Conservation (phyloP, 2,113 vertebrate genomes). For the Corythaixoides concolor region DNA sequence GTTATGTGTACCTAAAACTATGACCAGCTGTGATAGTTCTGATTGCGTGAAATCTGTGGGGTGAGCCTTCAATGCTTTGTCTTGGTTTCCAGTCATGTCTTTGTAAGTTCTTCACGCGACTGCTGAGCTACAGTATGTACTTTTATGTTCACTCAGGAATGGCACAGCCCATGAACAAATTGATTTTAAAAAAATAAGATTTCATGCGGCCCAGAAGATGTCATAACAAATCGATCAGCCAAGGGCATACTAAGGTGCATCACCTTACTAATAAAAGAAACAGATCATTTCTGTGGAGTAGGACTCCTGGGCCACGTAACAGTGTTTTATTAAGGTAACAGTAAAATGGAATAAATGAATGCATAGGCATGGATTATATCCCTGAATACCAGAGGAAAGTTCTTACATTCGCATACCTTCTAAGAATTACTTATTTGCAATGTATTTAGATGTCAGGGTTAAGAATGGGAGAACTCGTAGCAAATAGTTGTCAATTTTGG, state of each 20-base stretch:
- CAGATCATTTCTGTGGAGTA: slow-evolving; percentile 10
- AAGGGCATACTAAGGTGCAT: slow-evolving; percentile 54
- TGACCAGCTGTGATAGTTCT: background rate
- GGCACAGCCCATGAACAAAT: background rate
- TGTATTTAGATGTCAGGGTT: background rate
- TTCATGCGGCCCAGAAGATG: slow-evolving; percentile 37
- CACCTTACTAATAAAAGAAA: background rate
- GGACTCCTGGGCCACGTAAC: slow-evolving; percentile 58
- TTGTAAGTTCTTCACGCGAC: background rate
- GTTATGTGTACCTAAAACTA: background rate
- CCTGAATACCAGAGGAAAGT: background rate
- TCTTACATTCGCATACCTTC: background rate
- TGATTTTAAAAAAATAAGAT: slow-evolving; percentile 32
- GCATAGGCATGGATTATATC: background rate
- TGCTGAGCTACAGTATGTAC: background rate
- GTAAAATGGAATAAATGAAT: slow-evolving; percentile 29
- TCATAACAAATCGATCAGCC: slow-evolving; percentile 41
- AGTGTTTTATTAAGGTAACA: slow-evolving; percentile 4
- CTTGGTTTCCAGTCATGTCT: background rate
- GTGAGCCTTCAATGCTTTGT: background rate
- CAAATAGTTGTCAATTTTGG: background rate
- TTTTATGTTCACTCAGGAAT: slow-evolving; percentile 1
- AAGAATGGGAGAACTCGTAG: background rate
- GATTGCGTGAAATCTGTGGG: background rate
- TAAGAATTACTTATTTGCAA: background rate